Base-by-base conservation (phyloP, 2,113 vertebrate genomes). In the Paedocypris sp. region DNA sequence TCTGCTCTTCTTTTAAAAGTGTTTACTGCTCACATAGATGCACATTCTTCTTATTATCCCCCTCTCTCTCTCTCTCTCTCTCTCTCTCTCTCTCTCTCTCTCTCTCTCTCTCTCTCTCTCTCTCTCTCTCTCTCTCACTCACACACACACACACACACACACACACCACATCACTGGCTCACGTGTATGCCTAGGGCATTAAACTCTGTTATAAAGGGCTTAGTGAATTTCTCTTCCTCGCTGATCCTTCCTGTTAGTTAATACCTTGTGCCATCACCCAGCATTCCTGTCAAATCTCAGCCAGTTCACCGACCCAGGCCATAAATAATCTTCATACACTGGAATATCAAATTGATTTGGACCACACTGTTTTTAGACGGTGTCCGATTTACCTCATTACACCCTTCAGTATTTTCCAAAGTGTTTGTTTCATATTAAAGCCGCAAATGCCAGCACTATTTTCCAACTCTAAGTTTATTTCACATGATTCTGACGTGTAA, bases 231-330 rank as follows among this genome's bases (percentile, higher is more conserved):
- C 26, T 50, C 35, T 16, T 23, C 33, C 41, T 18, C 20, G 11
- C 38, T 48, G 23, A 67, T 51, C 19, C 8, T 13, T 64, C 64
- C 28, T 61, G 56, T 72, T 51, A 41, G 56, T 51, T 62, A 39
- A 31, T 35, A 15, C 59, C 19, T 9, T 31, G 4, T 25, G 47
- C 60, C 31, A 19, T 33, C 5, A 3, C 47, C 16, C 16, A 20
- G 6, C 20, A 36, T 22, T 31, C 43, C 35, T 47, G 25, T 23
- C 35, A 54, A 35, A 41, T 59, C 38, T 10, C n/a, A 9, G 13
- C 12, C 29, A n/a, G 28, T 29, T 50, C 20, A 39, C 36, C 32
- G 13, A 23, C 25, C 16, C 4, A 2, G 5, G n/a, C 15, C 3
- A 10, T 18, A 39, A 54, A 11, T 39, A 26, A 28, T 39, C 15